Evolutionary conservation across 2,113 vertebrate species (phyloP), one percentile per base, ranked within the genome.

Genomic region (Hyperopisus bebe): DNA sequence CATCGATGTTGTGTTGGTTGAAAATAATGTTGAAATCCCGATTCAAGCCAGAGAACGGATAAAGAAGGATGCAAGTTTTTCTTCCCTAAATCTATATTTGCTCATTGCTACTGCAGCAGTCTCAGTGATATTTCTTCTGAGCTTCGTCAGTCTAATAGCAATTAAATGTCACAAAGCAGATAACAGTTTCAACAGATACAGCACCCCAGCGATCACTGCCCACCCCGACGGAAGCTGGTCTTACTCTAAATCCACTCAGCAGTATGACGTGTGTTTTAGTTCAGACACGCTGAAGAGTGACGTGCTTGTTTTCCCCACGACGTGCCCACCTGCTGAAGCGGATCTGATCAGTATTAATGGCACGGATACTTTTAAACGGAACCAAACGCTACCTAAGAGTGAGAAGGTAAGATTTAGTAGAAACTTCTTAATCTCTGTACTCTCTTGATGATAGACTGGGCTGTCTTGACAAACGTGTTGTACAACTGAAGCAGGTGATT

Each of bases 1-100:
- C 0, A 88, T 97, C 91, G 94, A 94, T 53, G 92, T 97, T 48
- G 92, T 96, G 47, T 92, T 97, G 91, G 95, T 95, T 31, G 95
- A 96, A 89, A 95, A 92, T 27, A 91, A 92, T 17, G 94, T 93
- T 70, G 95, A 95, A 82, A 92, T 92, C 0, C 91, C 96, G 93
- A 95, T 95, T 0, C 93, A 95, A 85, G 96, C 96, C 3, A 94
- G 95, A 89, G 95, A 96, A 74, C 85, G 82, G 0, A 94, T 94
- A 80, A 92, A 93, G 6, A 92, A 90, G 0, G 91, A 90, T 0
- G 93, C 93, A 0, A 92, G 93, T 2, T 95, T 96, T 90, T 96
- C 94, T 0, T 47, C 92, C 47, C 92, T 92, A 5, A 97, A 96
- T 88, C 89, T 97, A 83, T 96, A 96, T 93, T 89, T 97, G 92